Base-by-base conservation (phyloP, 1,140 invertebrate species). In the Adelges cooleyi region DNA sequence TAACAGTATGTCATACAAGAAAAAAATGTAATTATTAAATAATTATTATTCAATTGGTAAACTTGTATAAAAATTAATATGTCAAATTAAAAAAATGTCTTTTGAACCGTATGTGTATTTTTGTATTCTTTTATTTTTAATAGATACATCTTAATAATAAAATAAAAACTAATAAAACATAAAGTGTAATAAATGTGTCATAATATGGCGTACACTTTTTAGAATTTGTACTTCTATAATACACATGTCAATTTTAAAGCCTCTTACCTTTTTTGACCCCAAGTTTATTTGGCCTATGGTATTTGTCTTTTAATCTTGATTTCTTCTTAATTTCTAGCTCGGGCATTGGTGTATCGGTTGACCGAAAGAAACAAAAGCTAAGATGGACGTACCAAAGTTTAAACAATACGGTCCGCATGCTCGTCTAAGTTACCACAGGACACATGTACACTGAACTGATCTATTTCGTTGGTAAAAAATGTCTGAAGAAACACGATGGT, bases 271-370 rank as follows among this genome's bases (percentile, higher is more conserved):
- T 48, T 62, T 29, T 62, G 17, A 11, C 13, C 33, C 13, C 46
- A 20, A 62, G 17, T 25, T 62, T 62, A 62, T 62, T 62, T 9
- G 56, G 56, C 8, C 56, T 62, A 46, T 62, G 56, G 18, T 62
- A 62, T 62, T 62, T 62, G 17, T 62, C 56, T 62, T 62, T 62
- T 20, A 62, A 62, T 27, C 56, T 44, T 8, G 56, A 62, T 15
- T 62, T 62, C 15, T 40, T 48, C 15, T 40, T 48, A 48, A 40
- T 48, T 62, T 62, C 11, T 1, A 18, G 33, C n/a, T 46, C 23
- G 0, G 42, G 25, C 42, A 62, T 62, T 48, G 22, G 25, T 15
- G 25, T 48, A 22, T 46, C 20, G 13, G 29, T 48, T 48, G 17
- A 22, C 25, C 10, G 56, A 42, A 15, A 25, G 44, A 15, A 62